phyloP scores from a whole-genome alignment of 2,888 invertebrate species.

The Drosophila mayaguana region DNA sequence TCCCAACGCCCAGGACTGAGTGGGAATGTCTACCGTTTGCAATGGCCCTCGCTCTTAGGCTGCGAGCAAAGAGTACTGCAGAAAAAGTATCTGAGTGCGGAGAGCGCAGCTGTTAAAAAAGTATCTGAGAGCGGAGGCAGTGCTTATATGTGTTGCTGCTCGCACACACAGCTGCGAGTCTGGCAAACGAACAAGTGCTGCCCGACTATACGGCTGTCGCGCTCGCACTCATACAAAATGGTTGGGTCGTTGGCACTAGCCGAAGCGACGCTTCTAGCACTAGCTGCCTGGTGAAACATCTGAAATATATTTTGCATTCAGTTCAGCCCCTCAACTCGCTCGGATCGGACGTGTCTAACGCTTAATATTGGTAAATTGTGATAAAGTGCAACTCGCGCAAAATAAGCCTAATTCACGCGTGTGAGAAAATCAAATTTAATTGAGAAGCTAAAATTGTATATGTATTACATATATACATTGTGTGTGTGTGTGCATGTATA shows the following conservation, averaged over 20 bases:
- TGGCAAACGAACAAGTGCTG: slow-evolving; percentile 51
- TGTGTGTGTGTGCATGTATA: slow-evolving; percentile 8
- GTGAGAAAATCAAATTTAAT: slow-evolving; percentile 72
- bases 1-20: background rate
- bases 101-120: slow-evolving; percentile 39
- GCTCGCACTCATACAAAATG: slow-evolving; percentile 30
- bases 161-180: slow-evolving; percentile 34
- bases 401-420: slow-evolving; percentile 64
- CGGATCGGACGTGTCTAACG: slow-evolving; percentile 57
- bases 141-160: slow-evolving; percentile 28
- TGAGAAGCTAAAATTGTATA: slow-evolving; percentile 67
- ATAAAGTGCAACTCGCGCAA: slow-evolving; percentile 70
- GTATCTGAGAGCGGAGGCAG: slow-evolving; percentile 47
- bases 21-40: slow-evolving; percentile 5
- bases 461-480: slow-evolving; percentile 23
- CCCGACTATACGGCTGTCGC: slow-evolving; percentile 27
- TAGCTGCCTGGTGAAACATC: slow-evolving; percentile 36
- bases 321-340: slow-evolving; percentile 56
- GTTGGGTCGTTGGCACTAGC: slow-evolving; percentile 47
- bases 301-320: slow-evolving; percentile 53
- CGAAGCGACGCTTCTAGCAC: slow-evolving; percentile 25
- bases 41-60: slow-evolving; percentile 29
- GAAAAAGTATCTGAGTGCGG: slow-evolving; percentile 36
- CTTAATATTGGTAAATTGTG: slow-evolving; percentile 43
- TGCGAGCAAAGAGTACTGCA: slow-evolving; percentile 24